These are phyloP conservation scores for Turnix velox DNA, from an alignment of 2,113 vertebrate species.

Conservation along the genomic window DNA sequence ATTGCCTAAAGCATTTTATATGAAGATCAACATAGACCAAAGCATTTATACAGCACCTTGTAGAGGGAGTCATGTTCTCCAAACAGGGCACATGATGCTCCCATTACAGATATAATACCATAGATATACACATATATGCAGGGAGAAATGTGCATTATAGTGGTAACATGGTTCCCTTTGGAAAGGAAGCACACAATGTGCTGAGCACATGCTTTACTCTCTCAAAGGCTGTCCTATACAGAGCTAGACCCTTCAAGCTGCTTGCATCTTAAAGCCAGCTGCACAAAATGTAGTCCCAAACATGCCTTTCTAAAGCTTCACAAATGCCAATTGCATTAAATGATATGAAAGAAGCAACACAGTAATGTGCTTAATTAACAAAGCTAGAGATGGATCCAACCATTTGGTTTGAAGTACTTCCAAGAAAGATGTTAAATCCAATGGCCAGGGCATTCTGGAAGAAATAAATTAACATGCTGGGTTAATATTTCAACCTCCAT, in stretches of 20 bases:
- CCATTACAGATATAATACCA: background rate
- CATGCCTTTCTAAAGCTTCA: constrained; percentile 19
- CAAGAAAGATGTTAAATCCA: constrained; percentile 34
- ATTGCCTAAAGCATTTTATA: background rate
- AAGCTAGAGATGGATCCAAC: constrained; percentile 23
- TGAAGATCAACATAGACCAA: background rate
- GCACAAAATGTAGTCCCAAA: constrained; percentile 9
- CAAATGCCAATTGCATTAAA: constrained; percentile 27
- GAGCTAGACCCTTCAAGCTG: background rate
- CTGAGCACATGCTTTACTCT: accelerated
- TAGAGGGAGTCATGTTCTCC: background rate
- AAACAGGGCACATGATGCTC: accelerated
- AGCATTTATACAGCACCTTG: background rate
- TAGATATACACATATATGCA: background rate
- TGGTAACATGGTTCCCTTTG: background rate
- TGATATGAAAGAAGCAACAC: background rate
- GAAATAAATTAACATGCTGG: constrained; percentile 35
- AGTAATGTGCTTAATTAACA: constrained; percentile 37
- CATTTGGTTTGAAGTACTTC: constrained; percentile 42
- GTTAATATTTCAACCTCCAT: constrained; percentile 42
- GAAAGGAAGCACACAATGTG: background rate
- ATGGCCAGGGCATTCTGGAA: constrained; percentile 22
- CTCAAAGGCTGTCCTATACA: background rate
- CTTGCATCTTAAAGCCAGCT: constrained; percentile 10
- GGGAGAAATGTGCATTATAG: background rate